A percentile compares a stretch with the other conserved stretches of the same genome.
Conservation (phyloP, 2,888 invertebrate genomes). For the Pristionchus fissidentatus region DNA sequence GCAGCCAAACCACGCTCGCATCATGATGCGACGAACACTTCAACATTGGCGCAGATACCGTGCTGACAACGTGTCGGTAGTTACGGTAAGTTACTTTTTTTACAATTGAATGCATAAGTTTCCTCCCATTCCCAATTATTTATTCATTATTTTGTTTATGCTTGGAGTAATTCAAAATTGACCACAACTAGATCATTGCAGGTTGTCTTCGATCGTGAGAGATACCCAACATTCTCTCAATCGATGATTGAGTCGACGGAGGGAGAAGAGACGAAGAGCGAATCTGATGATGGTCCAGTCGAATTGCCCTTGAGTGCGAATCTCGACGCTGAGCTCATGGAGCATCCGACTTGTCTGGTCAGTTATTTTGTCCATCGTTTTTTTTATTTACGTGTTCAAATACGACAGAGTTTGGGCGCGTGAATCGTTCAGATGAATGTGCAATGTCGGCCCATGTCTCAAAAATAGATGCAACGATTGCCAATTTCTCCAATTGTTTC, state of each 20-base stretch:
- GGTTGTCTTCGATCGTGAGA: not conserved
- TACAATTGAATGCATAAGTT: not conserved
- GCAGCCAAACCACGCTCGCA: slow-evolving; percentile 87
- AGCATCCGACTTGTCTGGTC: slow-evolving; percentile 12
- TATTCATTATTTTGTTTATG: not conserved
- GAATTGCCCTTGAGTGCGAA: not conserved
- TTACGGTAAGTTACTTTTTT: slow-evolving; percentile 84
- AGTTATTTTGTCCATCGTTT: not conserved
- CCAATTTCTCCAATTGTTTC: no score
- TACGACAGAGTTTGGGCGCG: no score
- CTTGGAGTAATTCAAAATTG: not conserved
- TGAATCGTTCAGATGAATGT: no score
- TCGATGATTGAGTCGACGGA: not conserved
- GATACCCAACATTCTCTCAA: slow-evolving; percentile 43
- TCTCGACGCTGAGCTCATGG: not conserved
- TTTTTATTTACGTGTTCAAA: no score
- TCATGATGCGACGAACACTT: slow-evolving; percentile 87
- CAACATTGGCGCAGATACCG: slow-evolving; percentile 89
- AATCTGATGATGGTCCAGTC: not conserved
- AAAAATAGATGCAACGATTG: no score
- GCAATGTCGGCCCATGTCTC: no score
- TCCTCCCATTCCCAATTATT: not conserved
- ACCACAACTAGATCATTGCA: not conserved
- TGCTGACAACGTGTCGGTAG: slow-evolving; percentile 95
- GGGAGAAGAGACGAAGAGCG: not conserved